phyloP scores from a whole-genome alignment of 2,797 vertebrate genomes.

The Sebastes oblongus region DNA sequence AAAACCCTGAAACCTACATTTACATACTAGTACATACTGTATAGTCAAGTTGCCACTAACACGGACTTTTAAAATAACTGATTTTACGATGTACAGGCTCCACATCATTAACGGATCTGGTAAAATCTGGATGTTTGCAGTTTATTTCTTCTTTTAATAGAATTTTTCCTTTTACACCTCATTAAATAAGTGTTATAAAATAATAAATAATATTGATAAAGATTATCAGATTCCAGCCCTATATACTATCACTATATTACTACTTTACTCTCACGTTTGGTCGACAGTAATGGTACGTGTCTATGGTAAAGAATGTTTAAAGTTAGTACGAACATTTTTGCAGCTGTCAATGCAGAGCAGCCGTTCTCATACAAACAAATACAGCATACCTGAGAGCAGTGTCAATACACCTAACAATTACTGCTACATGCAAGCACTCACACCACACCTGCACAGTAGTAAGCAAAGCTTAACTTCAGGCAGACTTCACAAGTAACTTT shows the following conservation, averaged over 20 bases:
- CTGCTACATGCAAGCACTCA: neutral
- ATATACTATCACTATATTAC: neutral
- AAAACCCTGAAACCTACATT: conserved; percentile 1
- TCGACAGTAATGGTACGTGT: neutral
- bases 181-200: neutral
- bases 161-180: neutral
- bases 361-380: neutral
- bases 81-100: neutral
- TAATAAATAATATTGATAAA: neutral
- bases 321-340: neutral
- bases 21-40: neutral
- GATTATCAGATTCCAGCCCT: neutral
- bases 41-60: neutral
- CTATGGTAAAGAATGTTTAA: neutral
- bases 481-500: neutral
- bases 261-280: neutral
- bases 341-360: neutral
- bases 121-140: neutral
- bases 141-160: neutral
- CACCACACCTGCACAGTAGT: neutral
- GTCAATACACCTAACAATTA: neutral
- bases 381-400: neutral
- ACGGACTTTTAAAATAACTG: neutral
- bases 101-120: neutral
- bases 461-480: neutral